phyloP scores from a whole-genome alignment of 2,113 vertebrate genomes.

The Gallinago undulata region DNA sequence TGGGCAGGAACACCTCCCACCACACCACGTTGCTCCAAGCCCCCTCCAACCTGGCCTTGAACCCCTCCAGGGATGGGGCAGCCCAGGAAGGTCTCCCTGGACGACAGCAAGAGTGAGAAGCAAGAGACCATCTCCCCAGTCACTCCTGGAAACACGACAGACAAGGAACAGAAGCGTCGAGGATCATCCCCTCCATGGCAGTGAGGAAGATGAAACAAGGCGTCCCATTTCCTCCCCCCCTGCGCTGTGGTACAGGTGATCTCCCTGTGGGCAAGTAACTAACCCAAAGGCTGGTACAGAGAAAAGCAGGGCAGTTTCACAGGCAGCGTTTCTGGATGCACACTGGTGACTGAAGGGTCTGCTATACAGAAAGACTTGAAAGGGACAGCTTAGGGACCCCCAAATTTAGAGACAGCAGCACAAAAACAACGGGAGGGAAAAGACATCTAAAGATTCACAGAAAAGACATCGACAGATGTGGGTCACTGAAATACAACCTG shows the following conservation, averaged over 20 bases:
- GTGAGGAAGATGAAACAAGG: fast-evolving
- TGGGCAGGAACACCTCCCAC: too few relatives aligned
- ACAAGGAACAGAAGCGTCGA: neutral
- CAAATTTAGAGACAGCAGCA: neutral
- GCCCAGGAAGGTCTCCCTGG: too few relatives aligned
- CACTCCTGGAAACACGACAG: neutral
- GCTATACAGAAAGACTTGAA: neutral
- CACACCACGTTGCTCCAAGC: too few relatives aligned
- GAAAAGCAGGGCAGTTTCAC: neutral
- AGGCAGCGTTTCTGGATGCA: neutral
- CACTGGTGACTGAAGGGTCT: neutral
- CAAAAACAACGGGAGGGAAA: neutral
- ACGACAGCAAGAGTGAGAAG: neutral
- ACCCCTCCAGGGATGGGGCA: too few relatives aligned
- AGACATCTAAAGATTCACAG: neutral
- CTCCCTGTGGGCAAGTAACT: neutral
- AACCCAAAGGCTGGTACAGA: neutral
- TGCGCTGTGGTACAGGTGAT: fast-evolving
- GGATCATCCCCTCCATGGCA: neutral
- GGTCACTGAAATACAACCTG: neutral
- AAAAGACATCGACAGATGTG: neutral
- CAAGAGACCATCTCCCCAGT: neutral
- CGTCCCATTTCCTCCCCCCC: neutral
- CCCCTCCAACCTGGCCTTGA: too few relatives aligned
- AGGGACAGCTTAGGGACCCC: neutral